These are phyloP conservation scores for Triplophysa siluroides DNA, from an alignment of 2,113 vertebrate species.

Conservation along the genomic window DNA sequence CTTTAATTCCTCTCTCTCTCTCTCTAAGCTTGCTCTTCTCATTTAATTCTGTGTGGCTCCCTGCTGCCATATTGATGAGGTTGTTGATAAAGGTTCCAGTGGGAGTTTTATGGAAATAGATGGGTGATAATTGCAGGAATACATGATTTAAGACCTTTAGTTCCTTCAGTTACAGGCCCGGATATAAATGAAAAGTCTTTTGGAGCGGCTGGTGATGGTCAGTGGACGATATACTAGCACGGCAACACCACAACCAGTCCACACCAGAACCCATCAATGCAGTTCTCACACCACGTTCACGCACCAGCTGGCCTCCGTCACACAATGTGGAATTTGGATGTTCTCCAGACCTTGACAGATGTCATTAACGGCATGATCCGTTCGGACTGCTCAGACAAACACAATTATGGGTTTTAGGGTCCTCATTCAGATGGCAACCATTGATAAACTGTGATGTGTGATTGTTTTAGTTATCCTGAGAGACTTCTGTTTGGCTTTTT, in stretches of 20 bases:
- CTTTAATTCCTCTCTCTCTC: background rate
- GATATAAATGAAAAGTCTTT: background rate
- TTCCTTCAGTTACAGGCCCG: background rate
- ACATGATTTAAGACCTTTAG: constrained; percentile 31
- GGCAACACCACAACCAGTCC: too few relatives aligned
- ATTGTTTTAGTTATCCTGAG: background rate
- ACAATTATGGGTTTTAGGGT: background rate
- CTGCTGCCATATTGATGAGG: constrained; percentile 50
- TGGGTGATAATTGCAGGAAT: constrained; percentile 35
- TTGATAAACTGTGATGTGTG: background rate
- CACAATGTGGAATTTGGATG: background rate
- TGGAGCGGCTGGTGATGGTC: background rate
- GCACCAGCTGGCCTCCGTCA: background rate
- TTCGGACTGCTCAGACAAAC: constrained; percentile 5
- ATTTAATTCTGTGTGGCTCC: constrained; percentile 20
- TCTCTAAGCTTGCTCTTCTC: background rate
- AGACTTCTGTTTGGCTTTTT: background rate
- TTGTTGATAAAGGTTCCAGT: constrained; percentile 30
- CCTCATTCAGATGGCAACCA: constrained; percentile 17
- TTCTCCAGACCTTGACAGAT: constrained; percentile 22
- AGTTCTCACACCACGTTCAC: too few relatives aligned
- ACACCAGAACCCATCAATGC: too few relatives aligned
- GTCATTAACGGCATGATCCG: background rate
- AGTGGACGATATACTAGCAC: background rate
- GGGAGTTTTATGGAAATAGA: constrained; percentile 26